Evolutionary conservation across 2,113 vertebrate genomes (phyloP), one percentile per base, ranked within the genome.

Genomic region (Dendrocopos noguchii): DNA sequence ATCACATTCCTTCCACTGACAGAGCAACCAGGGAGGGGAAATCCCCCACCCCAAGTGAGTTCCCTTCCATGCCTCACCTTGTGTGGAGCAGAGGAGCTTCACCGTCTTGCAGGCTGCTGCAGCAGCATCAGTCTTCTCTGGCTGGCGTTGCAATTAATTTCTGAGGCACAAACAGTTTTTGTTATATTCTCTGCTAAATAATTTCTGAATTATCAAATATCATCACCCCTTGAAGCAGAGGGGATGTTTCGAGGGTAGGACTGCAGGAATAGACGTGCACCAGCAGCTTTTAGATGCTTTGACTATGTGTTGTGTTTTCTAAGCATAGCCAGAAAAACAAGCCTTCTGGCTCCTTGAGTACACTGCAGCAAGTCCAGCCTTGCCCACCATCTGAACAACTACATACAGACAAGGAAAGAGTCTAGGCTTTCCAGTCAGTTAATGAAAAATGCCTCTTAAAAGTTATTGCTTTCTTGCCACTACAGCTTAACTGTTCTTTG

Each of bases 181-280:
- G 42, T 65, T 94, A 29, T 18, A 33, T 65, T 82, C 18, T 61
- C 50, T 47, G 56, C 63, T 79, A 82, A 84, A 39, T 61, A 86
- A 57, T 86, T 94, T 78, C 91, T 90, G 60, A 93, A 44, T 91
- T 91, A 84, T 44, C 61, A 36, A 71, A 20, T 63, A 82, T 50
- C 59, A 66, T 15, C 28, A 65, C 63, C 87, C 86, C 80, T 34
- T 39, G 72, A 73, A 60, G 29, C 34, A 64, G 65, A 85, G 42
- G 56, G 29, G 8, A 59, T 91, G 34, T 76, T 91, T 87, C 90
- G 92, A 91, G 88, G 80, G 86, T 59, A 82, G 84, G 74, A 28
- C 91, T 7, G 6, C 55, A 25, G 60, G 61, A 87, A 77, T 27
- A 39, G 44, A 71, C 76, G 61, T 87, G 19, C 27, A 5, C 34